Evolutionary conservation across 2,113 vertebrate genomes (phyloP).

Genomic region (Xiphophorus hellerii): DNA sequence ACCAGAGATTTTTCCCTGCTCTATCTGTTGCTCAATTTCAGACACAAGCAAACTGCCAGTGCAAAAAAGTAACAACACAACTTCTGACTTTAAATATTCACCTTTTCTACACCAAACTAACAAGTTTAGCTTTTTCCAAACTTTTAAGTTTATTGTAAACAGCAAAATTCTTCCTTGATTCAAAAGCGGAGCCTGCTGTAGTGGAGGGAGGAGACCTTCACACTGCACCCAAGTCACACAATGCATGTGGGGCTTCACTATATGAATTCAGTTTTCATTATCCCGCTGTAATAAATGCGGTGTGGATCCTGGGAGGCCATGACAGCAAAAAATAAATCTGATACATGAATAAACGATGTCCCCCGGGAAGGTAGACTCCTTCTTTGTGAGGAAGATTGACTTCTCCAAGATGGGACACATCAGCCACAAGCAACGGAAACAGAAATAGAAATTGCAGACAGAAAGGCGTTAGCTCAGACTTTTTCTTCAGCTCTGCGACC

Average conservation of each 20-base stretch:
- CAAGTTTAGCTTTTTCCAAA: slow-evolving; percentile 33
- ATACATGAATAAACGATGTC: slow-evolving; percentile 83
- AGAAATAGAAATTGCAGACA: slow-evolving; percentile 74
- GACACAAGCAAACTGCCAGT: slow-evolving; percentile 8
- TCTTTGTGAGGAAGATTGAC: slow-evolving; percentile 82
- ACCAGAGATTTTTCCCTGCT: slow-evolving; percentile 3
- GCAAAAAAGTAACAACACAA: slow-evolving; percentile 31
- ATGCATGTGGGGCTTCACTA: slow-evolving; percentile 59
- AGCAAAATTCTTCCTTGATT: slow-evolving; percentile 30
- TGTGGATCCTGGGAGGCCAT: slow-evolving; percentile 73
- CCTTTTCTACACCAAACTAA: slow-evolving; percentile 23
- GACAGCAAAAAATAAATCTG: slow-evolving; percentile 80
- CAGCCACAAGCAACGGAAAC: slow-evolving; percentile 72
- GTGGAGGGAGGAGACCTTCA: slow-evolving; percentile 61
- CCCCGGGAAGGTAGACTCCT: slow-evolving; percentile 71
- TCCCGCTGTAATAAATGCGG: slow-evolving; percentile 75
- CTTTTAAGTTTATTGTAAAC: slow-evolving; percentile 13
- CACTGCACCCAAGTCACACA: slow-evolving; percentile 66
- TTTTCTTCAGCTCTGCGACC: slow-evolving; percentile 55
- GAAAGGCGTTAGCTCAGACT: slow-evolving; percentile 57
- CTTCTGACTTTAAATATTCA: slow-evolving; percentile 30
- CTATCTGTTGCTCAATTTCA: slow-evolving; percentile 12
- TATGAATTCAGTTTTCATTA: slow-evolving; percentile 81
- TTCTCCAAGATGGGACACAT: slow-evolving; percentile 79
- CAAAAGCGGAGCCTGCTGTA: slow-evolving; percentile 18